A percentile compares a stretch with the other conserved stretches of the same genome.
Evolutionary conservation across 1,140 invertebrate species (phyloP).

Genomic region (Pogonomyrmex barbatus): DNA sequence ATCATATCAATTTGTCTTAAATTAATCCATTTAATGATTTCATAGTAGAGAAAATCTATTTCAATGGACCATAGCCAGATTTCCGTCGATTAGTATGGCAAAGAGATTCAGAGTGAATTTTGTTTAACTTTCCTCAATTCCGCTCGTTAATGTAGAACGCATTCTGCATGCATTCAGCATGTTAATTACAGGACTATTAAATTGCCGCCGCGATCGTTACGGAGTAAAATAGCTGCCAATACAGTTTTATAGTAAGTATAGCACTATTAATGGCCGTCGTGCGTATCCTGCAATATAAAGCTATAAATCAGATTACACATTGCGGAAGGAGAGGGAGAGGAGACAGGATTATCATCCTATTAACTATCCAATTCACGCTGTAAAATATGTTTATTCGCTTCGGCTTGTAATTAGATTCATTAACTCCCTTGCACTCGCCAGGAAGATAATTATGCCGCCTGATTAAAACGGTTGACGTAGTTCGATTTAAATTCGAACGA

Average conservation of each 20-base stretch:
- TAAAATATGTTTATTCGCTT: slow-evolving; percentile 63
- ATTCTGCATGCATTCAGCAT: slow-evolving; percentile 69
- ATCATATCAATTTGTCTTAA: neutral
- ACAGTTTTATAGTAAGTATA: slow-evolving; percentile 62
- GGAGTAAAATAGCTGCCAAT: slow-evolving; percentile 63
- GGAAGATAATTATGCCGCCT: slow-evolving; percentile 60
- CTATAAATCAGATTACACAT: slow-evolving; percentile 41
- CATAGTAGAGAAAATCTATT: neutral
- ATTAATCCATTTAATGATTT: neutral
- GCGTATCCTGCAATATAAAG: slow-evolving; percentile 48
- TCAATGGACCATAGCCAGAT: neutral
- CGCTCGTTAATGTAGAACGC: slow-evolving; percentile 66
- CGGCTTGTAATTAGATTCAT: slow-evolving; percentile 62
- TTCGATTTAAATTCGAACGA: slow-evolving; percentile 63
- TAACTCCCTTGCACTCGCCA: slow-evolving; percentile 53
- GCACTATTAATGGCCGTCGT: slow-evolving; percentile 43
- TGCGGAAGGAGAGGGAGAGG: neutral
- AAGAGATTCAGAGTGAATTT: slow-evolving; percentile 64
- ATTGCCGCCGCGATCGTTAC: slow-evolving; percentile 71
- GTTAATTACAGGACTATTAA: slow-evolving; percentile 76
- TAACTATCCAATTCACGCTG: slow-evolving; percentile 57
- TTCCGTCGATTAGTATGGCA: slow-evolving; percentile 32
- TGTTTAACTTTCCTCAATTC: slow-evolving; percentile 73
- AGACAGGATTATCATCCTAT: slow-evolving; percentile 65
- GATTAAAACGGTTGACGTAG: slow-evolving; percentile 61